These are phyloP conservation scores for Drosophila malerkotliana DNA, from an alignment of 1,140 invertebrate species.

Conservation along the genomic window DNA sequence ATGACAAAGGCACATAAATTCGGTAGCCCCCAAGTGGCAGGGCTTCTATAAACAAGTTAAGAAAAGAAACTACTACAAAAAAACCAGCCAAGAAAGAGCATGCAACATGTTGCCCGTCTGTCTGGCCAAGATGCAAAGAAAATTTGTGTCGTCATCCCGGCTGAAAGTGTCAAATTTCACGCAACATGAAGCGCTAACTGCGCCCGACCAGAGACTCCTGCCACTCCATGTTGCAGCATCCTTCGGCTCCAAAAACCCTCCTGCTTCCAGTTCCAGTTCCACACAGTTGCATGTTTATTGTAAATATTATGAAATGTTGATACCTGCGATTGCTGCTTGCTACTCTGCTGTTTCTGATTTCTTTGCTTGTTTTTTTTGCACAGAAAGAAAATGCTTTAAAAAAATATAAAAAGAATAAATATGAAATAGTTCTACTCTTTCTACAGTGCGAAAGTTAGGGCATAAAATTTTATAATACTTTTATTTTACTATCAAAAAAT, in stretches of 20 bases:
- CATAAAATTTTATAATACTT: not conserved
- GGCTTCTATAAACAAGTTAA: conserved; percentile 29
- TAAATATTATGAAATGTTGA: conserved; percentile 83
- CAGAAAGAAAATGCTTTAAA: not conserved
- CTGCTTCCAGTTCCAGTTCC: conserved; percentile 5
- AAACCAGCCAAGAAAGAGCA: conserved; percentile 26
- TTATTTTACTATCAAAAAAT: not conserved
- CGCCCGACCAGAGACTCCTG: conserved; percentile 69
- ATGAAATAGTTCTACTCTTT: not conserved
- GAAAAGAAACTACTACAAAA: conserved; percentile 31
- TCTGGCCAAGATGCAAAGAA: conserved; percentile 54
- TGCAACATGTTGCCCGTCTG: conserved; percentile 66
- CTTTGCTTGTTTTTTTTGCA: conserved; percentile 9
- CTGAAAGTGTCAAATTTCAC: conserved; percentile 81
- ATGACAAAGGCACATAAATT: conserved; percentile 81
- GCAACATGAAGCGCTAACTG: conserved; percentile 81
- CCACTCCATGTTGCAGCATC: conserved; percentile 28
- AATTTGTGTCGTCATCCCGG: conserved; percentile 71
- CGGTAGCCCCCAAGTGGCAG: conserved; percentile 58
- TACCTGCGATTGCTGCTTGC: conserved; percentile 66
- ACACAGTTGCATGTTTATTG: conserved; percentile 82
- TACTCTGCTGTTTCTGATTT: conserved; percentile 31
- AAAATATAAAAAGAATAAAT: not conserved
- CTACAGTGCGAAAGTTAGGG: not conserved
- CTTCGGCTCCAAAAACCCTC: conserved; percentile 5